Percentiles rank a stretch among this genome's conserved stretches.
Conservation (phyloP, 2,888 invertebrate species). For the Nymphalis polychloros region DNA sequence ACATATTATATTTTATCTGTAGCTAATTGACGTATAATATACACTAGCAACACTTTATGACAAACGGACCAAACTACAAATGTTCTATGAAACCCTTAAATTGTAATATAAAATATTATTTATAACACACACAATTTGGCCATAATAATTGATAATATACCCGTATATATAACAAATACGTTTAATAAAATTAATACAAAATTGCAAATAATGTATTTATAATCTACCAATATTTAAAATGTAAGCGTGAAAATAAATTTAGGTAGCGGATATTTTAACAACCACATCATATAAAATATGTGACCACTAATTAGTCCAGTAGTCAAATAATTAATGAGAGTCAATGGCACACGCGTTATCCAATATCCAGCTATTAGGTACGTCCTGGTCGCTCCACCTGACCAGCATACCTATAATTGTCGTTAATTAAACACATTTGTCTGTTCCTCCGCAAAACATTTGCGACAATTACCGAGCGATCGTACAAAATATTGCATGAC, state of each 20-base stretch:
- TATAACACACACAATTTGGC: no score
- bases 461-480: constrained; percentile 18
- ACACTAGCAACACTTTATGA: no score
- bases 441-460: constrained; percentile 51
- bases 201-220: background rate
- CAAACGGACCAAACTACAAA: no score
- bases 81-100: no score
- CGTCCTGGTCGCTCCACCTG: constrained; percentile 42
- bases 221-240: background rate
- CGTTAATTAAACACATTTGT: constrained; percentile 58
- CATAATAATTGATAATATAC: no score
- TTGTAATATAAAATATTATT: no score
- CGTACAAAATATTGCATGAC: constrained; percentile 13
- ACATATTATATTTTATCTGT: no score
- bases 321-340: constrained; percentile 29
- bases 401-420: constrained; percentile 48
- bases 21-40: no score
- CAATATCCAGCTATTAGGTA: constrained; percentile 36
- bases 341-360: constrained; percentile 24
- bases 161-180: no score
- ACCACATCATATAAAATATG: constrained; percentile 20
- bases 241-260: constrained; percentile 16
- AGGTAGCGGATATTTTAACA: constrained; percentile 16
- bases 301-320: constrained; percentile 26
- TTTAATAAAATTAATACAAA: no score